Percentiles rank a stretch among this genome's conserved stretches.
Evolutionary conservation across 2,113 vertebrate species (phyloP).

Genomic region (Anas platyrhynchos): DNA sequence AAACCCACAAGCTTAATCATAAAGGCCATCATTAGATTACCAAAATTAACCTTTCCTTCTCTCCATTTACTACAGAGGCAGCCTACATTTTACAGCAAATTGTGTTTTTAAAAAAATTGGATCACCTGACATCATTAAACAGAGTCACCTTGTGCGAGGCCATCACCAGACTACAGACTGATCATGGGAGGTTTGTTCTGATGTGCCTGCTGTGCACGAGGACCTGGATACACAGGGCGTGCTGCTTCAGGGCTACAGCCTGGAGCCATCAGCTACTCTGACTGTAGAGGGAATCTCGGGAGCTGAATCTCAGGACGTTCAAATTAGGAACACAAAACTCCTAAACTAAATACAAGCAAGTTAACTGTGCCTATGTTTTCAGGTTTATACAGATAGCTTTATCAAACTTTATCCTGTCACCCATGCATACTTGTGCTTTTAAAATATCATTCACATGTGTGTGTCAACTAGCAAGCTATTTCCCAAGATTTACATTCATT

Average conservation of each 20-base stretch:
- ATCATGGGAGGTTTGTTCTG: background rate
- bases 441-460: background rate
- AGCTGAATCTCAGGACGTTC: background rate
- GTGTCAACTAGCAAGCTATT: background rate
- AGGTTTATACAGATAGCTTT: background rate
- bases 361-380: background rate
- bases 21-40: background rate
- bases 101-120: background rate
- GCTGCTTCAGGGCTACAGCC: background rate
- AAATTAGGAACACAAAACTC: background rate
- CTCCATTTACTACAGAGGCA: background rate
- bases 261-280: background rate
- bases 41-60: background rate
- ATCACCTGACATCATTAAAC: background rate
- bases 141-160: background rate
- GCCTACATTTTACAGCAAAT: background rate
- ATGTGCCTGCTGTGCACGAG: background rate
- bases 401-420: background rate
- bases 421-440: background rate
- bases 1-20: background rate
- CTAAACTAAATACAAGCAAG: background rate
- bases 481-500: background rate
- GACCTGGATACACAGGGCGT: background rate
- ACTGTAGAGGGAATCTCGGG: background rate
- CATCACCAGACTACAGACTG: background rate